Evolutionary conservation across 2,113 vertebrate genomes (phyloP), one percentile per base, ranked within the genome.

Genomic region (Xenopus laevis): DNA sequence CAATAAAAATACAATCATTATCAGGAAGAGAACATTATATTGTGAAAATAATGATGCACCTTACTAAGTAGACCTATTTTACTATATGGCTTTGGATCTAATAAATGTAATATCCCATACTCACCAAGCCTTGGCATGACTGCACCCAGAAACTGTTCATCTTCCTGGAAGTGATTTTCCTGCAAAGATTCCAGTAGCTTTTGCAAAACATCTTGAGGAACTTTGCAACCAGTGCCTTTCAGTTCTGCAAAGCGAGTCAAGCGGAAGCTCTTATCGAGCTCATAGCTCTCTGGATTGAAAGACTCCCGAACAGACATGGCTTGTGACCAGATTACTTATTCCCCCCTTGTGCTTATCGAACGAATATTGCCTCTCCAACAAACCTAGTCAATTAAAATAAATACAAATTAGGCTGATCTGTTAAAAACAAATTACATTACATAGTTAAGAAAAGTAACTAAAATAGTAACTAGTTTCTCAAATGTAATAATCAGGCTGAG

Each of bases 101-200:
- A 33, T 33, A 33, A 33, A 33, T 33, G 6, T 52, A 20, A 33
- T 33, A 33, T 30, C n/a, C n/a, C n/a, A n/a, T n/a, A 82, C 88
- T 65, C 87, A 98, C 97, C 97, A 86, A 99, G 77, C 79, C 95
- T 93, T 78, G 97, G 97, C 97, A 99, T 99, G 73, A 98, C 97
- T n/a, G 96, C 97, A 71, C 97, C 97, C 72, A 99, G 85, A 83
- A 99, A 99, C 85, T 98, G 97, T 84, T 99, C 97, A 89, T 99
- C 97, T 83, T 99, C 97, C 86, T 99, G 97, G 87, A 95, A 98
- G 87, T 99, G 97, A 84, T 99, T 99, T 83, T 99, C 96, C 78
- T 98, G 96, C 79, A 99, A 86, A 59, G 93, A 91, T 78, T 99
- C 97, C 15, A 99, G 89, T 74, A 99, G 88, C 83, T 98, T 98